These are phyloP conservation scores for Phodopus roborovskii DNA, from an alignment of 2,113 vertebrate species.

Conservation along the genomic window DNA sequence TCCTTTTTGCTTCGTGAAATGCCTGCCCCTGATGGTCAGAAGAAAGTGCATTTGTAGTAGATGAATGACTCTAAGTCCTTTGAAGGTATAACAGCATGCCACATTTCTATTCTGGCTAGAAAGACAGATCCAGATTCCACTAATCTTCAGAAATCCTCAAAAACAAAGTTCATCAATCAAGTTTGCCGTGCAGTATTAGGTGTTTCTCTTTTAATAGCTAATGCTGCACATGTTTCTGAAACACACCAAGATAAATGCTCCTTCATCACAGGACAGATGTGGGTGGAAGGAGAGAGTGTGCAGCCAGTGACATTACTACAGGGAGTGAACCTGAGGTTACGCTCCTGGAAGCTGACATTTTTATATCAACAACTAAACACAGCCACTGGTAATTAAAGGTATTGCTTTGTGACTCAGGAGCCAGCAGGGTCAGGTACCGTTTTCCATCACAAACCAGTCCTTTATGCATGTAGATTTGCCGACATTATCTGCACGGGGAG, in stretches of 20 bases:
- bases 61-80: conserved; percentile 17
- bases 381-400: conserved; percentile 86
- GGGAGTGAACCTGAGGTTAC: conserved; percentile 82
- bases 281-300: conserved; percentile 50
- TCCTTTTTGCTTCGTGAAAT: not conserved
- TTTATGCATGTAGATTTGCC: conserved; percentile 85
- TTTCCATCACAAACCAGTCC: conserved; percentile 85
- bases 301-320: conserved; percentile 55
- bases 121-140: conserved; percentile 57
- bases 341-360: conserved; percentile 80
- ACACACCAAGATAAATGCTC: conserved; percentile 70
- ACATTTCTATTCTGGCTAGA: conserved; percentile 12
- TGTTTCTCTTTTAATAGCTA: conserved; percentile 72
- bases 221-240: conserved; percentile 71
- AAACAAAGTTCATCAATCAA: conserved; percentile 60
- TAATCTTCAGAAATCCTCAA: conserved; percentile 67
- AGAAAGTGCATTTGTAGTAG: conserved; percentile 4
- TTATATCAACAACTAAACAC: conserved; percentile 85
- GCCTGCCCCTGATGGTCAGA: not conserved
- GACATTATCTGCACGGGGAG: conserved; percentile 84
- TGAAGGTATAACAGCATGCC: conserved; percentile 24
- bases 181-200: not conserved
- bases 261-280: conserved; percentile 26
- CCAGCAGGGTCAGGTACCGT: conserved; percentile 84
- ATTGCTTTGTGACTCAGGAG: conserved; percentile 79